Evolutionary conservation across 2,888 invertebrate genomes (phyloP).

Genomic region (Pollenia labialis): DNA sequence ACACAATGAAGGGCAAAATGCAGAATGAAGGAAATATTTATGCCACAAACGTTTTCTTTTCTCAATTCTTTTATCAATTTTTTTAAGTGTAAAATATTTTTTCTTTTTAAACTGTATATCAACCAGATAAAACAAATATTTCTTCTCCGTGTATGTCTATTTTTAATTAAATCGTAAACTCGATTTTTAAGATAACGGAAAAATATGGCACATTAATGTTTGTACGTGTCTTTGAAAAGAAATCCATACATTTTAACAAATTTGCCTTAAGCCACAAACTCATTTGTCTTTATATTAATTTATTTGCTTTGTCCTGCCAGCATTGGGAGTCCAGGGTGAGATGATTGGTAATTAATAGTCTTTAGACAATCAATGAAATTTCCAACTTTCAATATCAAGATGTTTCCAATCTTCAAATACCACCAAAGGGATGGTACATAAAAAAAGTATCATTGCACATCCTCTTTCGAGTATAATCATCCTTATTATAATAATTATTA

Average conservation of each 20-base stretch:
- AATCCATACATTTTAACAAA: not conserved
- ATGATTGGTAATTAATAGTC: slow-evolving; percentile 45
- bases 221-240: not conserved
- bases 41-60: too few relatives aligned
- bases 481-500: slow-evolving; percentile 35
- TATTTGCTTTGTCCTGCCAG: slow-evolving; percentile 37
- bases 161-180: not conserved
- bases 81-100: too few relatives aligned
- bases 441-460: slow-evolving; percentile 21
- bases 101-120: too few relatives aligned
- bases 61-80: too few relatives aligned
- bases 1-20: too few relatives aligned
- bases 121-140: too few relatives aligned
- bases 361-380: slow-evolving; percentile 61
- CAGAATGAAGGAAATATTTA: too few relatives aligned
- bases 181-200: slow-evolving; percentile 3
- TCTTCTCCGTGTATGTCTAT: not conserved
- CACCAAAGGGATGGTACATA: slow-evolving; percentile 1
- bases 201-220: not conserved
- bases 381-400: slow-evolving; percentile 24
- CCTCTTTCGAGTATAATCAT: slow-evolving; percentile 14
- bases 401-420: slow-evolving; percentile 3
- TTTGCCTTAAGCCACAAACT: slow-evolving; percentile 43
- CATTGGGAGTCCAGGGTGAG: not conserved
- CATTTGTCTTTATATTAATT: slow-evolving; percentile 56